A percentile compares a stretch with the other conserved stretches of the same genome.
phyloP scores from a whole-genome alignment of 2,797 vertebrate genomes.

The Danionella dracula region DNA sequence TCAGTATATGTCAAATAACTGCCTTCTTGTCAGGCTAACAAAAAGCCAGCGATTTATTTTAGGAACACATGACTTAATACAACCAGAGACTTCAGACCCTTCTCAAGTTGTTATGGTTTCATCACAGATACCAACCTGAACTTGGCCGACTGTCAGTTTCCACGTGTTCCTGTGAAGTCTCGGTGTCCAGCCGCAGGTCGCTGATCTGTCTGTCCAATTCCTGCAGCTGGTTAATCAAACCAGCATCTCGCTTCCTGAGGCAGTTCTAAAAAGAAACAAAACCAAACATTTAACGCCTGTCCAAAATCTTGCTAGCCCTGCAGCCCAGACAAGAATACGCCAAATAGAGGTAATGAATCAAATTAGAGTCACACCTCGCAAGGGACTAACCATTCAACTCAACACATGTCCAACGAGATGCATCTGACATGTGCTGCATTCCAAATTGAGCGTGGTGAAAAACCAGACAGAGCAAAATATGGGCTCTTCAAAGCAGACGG shows the following conservation, averaged over 20 bases:
- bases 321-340: slow-evolving; percentile 24
- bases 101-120: background rate
- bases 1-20: background rate
- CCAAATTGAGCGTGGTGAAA: slow-evolving; percentile 47
- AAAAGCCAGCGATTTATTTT: too few species aligned
- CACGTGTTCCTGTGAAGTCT: slow-evolving; percentile 74
- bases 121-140: slow-evolving; percentile 72
- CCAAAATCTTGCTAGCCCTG: background rate
- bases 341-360: slow-evolving; percentile 41
- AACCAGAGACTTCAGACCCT: too few species aligned
- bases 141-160: slow-evolving; percentile 91
- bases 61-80: too few species aligned
- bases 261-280: slow-evolving; percentile 73
- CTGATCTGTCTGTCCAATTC: slow-evolving; percentile 91
- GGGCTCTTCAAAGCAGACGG: slow-evolving; percentile 28
- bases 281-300: background rate
- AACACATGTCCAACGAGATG: slow-evolving; percentile 41
- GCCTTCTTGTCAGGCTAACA: too few species aligned
- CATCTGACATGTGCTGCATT: slow-evolving; percentile 51
- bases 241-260: slow-evolving; percentile 81
- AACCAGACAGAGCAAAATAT: slow-evolving; percentile 35
- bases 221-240: slow-evolving; percentile 83
- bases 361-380: slow-evolving; percentile 41
- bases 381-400: slow-evolving; percentile 32
- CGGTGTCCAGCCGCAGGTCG: slow-evolving; percentile 81